Evolutionary conservation across 1,140 invertebrate species (phyloP).

Genomic region (Camponotus vicinus): DNA sequence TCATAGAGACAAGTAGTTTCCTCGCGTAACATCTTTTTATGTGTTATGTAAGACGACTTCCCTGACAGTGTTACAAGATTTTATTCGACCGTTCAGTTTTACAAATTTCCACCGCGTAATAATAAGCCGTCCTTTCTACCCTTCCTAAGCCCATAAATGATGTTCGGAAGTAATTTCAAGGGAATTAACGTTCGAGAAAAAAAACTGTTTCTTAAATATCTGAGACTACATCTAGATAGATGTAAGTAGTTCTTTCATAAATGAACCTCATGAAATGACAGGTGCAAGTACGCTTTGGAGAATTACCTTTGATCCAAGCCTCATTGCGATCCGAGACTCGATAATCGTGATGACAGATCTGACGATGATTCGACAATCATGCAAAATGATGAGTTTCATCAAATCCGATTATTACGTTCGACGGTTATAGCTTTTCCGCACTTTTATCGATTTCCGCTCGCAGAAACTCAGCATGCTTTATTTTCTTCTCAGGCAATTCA

Average conservation of each 20-base stretch:
- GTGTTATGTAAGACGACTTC: slow-evolving; percentile 31
- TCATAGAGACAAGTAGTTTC: slow-evolving; percentile 23
- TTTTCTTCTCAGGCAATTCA: slow-evolving; percentile 25
- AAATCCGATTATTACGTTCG: slow-evolving; percentile 23
- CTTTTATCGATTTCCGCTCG: slow-evolving; percentile 36
- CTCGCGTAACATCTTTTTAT: slow-evolving; percentile 41
- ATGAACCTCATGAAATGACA: slow-evolving; percentile 65
- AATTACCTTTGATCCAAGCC: slow-evolving; percentile 30
- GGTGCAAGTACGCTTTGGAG: slow-evolving; percentile 53
- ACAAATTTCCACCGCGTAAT: slow-evolving; percentile 9
- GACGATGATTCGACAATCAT: slow-evolving; percentile 44
- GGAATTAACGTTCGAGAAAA: slow-evolving; percentile 20
- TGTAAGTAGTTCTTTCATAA: slow-evolving; percentile 71
- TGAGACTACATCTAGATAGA: slow-evolving; percentile 35
- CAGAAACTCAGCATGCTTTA: neutral
- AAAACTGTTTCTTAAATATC: neutral
- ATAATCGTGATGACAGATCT: slow-evolving; percentile 26
- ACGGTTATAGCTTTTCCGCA: slow-evolving; percentile 53
- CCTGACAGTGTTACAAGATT: slow-evolving; percentile 8
- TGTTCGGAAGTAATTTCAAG: slow-evolving; percentile 22
- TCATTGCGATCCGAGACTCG: slow-evolving; percentile 46
- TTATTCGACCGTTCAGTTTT: slow-evolving; percentile 6
- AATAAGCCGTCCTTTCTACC: neutral
- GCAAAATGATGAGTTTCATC: slow-evolving; percentile 49
- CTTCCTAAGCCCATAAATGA: slow-evolving; percentile 30